Conservation (phyloP, 2,888 invertebrate genomes). For the Epinotia demarniana region DNA sequence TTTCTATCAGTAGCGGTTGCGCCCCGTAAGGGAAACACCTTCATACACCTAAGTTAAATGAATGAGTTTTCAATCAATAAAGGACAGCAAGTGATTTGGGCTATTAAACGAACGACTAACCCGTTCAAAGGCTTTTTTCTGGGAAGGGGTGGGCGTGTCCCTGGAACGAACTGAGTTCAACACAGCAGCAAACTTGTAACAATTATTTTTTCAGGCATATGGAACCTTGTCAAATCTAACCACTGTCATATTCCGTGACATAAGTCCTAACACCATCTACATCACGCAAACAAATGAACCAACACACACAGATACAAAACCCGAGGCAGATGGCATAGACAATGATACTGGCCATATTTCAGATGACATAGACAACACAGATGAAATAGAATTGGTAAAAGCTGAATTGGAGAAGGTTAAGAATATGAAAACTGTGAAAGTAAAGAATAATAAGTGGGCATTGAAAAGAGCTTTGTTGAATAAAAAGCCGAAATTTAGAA, state of each 20-base stretch:
- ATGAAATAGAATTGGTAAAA: constrained; percentile 9
- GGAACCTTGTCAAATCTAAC: constrained; percentile 43
- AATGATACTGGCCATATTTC: constrained; percentile 11
- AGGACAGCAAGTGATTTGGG: too few relatives aligned
- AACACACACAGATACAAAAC: constrained; percentile 15
- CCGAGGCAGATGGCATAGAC: constrained; percentile 11
- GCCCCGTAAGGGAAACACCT: too few relatives aligned
- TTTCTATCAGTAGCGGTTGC: too few relatives aligned
- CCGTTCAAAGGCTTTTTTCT: too few relatives aligned
- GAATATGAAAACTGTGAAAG: constrained; percentile 37
- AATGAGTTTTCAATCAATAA: too few relatives aligned
- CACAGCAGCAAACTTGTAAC: too few relatives aligned
- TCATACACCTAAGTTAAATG: too few relatives aligned
- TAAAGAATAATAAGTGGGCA: constrained; percentile 55
- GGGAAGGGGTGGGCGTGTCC: too few relatives aligned
- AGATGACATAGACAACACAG: constrained; percentile 24
- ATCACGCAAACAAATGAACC: constrained; percentile 19
- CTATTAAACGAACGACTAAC: too few relatives aligned
- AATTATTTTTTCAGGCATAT: constrained; percentile 29
- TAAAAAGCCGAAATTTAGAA: constrained; percentile 59
- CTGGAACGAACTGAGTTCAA: too few relatives aligned
- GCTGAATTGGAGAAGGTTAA: constrained; percentile 28
- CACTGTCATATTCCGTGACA: constrained; percentile 34
- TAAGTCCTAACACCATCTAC: constrained; percentile 37
- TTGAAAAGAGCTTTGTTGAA: constrained; percentile 52